Base-by-base conservation (phyloP, 53 echinoderm and acorn worm species). In the Paracentrotus lividus region DNA sequence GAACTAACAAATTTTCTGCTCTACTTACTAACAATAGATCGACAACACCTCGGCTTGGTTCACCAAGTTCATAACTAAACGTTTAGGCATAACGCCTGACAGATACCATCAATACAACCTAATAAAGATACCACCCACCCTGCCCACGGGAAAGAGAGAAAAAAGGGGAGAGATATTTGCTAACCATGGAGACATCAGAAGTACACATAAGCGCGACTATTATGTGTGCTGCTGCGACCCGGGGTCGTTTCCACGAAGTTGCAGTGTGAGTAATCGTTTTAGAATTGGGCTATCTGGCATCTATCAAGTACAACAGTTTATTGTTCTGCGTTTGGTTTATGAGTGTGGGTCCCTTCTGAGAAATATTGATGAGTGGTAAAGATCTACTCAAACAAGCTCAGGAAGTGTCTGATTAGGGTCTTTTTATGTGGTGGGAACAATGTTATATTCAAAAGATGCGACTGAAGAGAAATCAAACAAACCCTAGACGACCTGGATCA, bases 1-100 rank as follows among this genome's bases (percentile, higher is more conserved):
- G 72, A 72, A 72, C 72, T 72, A 72, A 72, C 72, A 72, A 72
- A 72, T 72, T 72, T 72, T 72, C 72, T 72, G 72, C 72, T 72
- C 72, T 40, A 72, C 8, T 72, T 72, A 4, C 72, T 40, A 20
- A 5, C 36, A 40, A 72, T 38, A 18, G 5, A 13, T 15, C 1
- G 38, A 32, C 5, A 60, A 72, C 72, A 72, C 72, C 72, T 72
- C 72, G 72, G 3, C 18, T 4, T 16, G 21, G 72, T 72, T 72
- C 72, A 72, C 72, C 36, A 72, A 72, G 72, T 72, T 72, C 72
- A 72, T 38, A 69, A 10, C 36, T 36, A 36, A 38, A 72, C 72
- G 64, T 40, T 36, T 6, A 27, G 8, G 67, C 67, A 67, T 67
- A 67, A 32, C 2, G 67, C 18, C 36, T 64, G 64, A 64, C 64